Evolutionary conservation across 1,140 invertebrate species (phyloP), one percentile per base, ranked within the genome.

Genomic region (Drosophila leontia): DNA sequence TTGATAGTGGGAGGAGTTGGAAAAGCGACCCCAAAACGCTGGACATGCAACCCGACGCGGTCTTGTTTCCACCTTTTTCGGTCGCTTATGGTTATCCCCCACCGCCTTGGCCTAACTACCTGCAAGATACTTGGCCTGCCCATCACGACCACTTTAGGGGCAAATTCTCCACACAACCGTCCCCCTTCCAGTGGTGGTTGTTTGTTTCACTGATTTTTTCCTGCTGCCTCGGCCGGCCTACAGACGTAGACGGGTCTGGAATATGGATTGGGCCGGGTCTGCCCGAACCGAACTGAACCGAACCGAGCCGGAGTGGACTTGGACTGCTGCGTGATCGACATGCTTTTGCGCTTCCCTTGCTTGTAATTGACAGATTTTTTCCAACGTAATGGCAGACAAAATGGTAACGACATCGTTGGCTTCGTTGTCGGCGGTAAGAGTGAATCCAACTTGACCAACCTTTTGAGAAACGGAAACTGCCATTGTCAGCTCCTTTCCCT

Each of bases 341-440:
- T 75, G 83, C 84, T 86, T 87, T 86, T 86, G 80, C 79, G 83
- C 83, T 87, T 86, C 78, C 75, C 83, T 77, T 74, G 53, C 67
- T 82, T 59, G 78, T 86, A 87, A 86, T 86, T 86, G 83, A 86
- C 83, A 86, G 83, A 87, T 87, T 86, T 78, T 87, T 82, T 70
- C 62, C 77, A 81, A 41, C 78, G 72, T 81, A 81, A 85, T 78
- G 82, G 69, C 79, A 69, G 83, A 77, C 79, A 79, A 82, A 86
- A 78, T 82, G 82, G 82, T 69, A 75, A 79, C 79, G 70, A 86
- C 75, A 78, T 71, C 53, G 61, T 59, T 76, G 74, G 61, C 74
- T 51, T 41, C 39, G 42, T 35, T 63, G 58, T 62, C 56, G 71
- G n/a, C 50, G 50, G 53, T 76, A n/a, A 32, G 35, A 76, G 41